phyloP scores from a whole-genome alignment of 2,888 invertebrate species.

The Xestia rhomboidea region DNA sequence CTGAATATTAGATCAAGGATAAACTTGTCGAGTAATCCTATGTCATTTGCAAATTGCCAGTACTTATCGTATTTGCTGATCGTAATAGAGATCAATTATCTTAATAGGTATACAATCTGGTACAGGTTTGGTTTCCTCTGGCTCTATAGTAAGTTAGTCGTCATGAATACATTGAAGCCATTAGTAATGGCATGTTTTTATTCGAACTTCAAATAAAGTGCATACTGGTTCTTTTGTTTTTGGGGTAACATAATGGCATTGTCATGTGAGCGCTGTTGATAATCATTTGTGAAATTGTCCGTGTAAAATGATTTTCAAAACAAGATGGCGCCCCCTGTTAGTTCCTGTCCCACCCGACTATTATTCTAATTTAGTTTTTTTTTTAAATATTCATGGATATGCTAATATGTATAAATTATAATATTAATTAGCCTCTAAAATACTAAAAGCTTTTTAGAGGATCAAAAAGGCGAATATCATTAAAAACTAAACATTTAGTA shows the following conservation, averaged over 20 bases:
- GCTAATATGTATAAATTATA: no score
- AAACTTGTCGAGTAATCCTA: not conserved
- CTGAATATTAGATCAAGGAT: not conserved
- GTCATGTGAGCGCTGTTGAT: not conserved
- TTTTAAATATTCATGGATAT: no score
- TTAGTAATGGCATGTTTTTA: not conserved
- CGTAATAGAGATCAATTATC: constrained; percentile 23
- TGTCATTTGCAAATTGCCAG: not conserved
- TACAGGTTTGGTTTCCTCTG: constrained; percentile 4
- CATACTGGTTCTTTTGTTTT: not conserved
- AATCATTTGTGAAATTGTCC: not conserved
- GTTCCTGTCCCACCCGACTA: not conserved
- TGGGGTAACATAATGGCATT: not conserved
- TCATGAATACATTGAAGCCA: not conserved
- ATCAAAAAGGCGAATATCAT: not conserved
- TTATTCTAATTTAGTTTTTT: no score
- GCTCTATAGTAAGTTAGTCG: constrained; percentile 5
- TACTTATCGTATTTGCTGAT: constrained; percentile 3
- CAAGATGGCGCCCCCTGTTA: not conserved
- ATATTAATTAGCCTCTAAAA: not conserved
- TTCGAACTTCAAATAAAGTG: not conserved
- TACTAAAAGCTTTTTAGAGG: not conserved
- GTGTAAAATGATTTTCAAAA: not conserved
- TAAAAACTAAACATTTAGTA: not conserved
- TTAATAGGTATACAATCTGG: not conserved